Percentiles rank a stretch among this genome's conserved stretches.
phyloP scores from a whole-genome alignment of 2,888 invertebrate genomes.

The Zaprionus obscuricornis region DNA sequence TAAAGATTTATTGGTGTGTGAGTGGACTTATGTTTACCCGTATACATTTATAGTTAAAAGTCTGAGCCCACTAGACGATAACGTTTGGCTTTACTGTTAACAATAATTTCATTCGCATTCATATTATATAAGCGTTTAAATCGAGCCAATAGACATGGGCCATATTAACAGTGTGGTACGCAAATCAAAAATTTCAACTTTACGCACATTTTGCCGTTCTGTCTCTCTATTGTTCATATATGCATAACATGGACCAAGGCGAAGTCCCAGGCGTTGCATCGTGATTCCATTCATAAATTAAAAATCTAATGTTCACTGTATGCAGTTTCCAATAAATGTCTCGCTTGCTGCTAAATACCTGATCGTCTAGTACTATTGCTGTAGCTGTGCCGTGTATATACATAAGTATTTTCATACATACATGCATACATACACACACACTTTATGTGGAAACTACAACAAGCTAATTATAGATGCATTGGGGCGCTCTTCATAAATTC shows the following conservation, averaged over 20 bases:
- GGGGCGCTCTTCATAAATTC: slow-evolving; percentile 53
- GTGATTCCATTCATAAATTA: slow-evolving; percentile 67
- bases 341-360: slow-evolving; percentile 51
- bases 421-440: background rate
- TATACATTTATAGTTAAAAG: too few relatives aligned
- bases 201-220: slow-evolving; percentile 14
- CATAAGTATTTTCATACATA: too few relatives aligned
- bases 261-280: slow-evolving; percentile 12
- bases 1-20: background rate
- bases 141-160: slow-evolving; percentile 38
- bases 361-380: slow-evolving; percentile 5
- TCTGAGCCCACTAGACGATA: slow-evolving; percentile 36
- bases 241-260: slow-evolving; percentile 49
- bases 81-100: slow-evolving; percentile 52
- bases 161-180: slow-evolving; percentile 24
- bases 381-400: slow-evolving; percentile 27
- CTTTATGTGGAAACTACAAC: slow-evolving; percentile 55
- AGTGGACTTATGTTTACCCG: slow-evolving; percentile 1
- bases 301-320: slow-evolving; percentile 27
- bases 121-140: slow-evolving; percentile 38
- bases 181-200: slow-evolving; percentile 48
- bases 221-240: slow-evolving; percentile 27
- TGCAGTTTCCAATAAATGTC: slow-evolving; percentile 55
- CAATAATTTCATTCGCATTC: slow-evolving; percentile 58
- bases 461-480: slow-evolving; percentile 74